Evolutionary conservation across 2,888 invertebrate genomes (phyloP), one percentile per base, ranked within the genome.

Genomic region (Idaea biselata): DNA sequence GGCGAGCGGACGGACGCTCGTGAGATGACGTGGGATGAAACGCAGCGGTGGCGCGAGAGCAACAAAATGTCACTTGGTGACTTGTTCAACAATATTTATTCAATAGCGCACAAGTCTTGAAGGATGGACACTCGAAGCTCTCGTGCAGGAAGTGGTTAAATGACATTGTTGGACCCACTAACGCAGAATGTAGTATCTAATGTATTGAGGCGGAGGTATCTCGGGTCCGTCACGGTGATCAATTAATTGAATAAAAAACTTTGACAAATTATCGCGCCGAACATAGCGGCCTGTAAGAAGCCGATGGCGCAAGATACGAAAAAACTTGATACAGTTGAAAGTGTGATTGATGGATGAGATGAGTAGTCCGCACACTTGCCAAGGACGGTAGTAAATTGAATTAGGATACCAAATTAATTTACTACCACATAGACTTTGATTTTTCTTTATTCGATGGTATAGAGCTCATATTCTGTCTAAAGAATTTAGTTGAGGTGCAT

Each of bases 281-380:
- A 78, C 78, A 78, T 75, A 78, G 82, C 84, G 86, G 86, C 78
- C 74, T 81, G 74, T 78, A 81, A 83, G 82, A 82, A 76, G 75
- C 74, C 78, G 76, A 79, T 77, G 81, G 77, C 70, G 77, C 75
- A 82, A 81, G 80, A 75, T 71, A 83, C 77, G 11, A 84, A 87
- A 87, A 89, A 89, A 83, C 86, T 78, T 85, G 89, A 86, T 89
- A 91, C 88, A 89, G 86, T 90, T 91, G 77, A 88, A 91, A 89
- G 80, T 88, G 84, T 91, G 91, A 91, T 91, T 91, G 88, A 91
- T 91, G 88, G 78, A 79, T 70, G 74, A 73, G 78, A 79, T 70
- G 74, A 73, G 67, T 72, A 76, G 82, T 79, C 80, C 79, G 80
- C 84, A 74, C 79, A 81, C 84, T 82, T 77, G 78, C 76, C 82